A percentile compares a stretch with the other conserved stretches of the same genome.
Evolutionary conservation across 2,888 invertebrate genomes (phyloP).

Genomic region (Spodoptera picta): DNA sequence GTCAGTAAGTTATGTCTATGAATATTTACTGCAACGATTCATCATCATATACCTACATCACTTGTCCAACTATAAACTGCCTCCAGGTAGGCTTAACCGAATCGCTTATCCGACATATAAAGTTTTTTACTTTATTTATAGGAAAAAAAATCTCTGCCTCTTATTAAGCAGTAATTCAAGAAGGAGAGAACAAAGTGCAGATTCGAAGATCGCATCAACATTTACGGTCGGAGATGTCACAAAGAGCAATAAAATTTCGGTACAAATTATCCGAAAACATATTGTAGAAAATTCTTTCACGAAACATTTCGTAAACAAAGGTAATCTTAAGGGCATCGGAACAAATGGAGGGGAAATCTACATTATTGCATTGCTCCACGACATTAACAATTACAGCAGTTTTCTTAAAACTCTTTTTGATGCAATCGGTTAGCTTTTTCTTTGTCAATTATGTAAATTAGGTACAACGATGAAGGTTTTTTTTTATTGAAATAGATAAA

Average conservation of each 20-base stretch:
- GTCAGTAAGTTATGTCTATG: not conserved
- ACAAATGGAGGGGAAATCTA: conserved; percentile 67
- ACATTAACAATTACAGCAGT: conserved; percentile 55
- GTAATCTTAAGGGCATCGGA: conserved; percentile 80
- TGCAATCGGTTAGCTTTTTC: conserved; percentile 55
- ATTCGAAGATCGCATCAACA: conserved; percentile 34
- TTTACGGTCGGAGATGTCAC: conserved; percentile 43
- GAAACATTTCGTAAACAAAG: conserved; percentile 76
- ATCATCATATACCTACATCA: too few relatives aligned
- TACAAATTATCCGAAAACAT: conserved; percentile 67
- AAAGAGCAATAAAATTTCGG: conserved; percentile 61
- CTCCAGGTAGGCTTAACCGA: too few relatives aligned
- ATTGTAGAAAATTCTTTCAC: conserved; percentile 76
- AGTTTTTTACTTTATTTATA: not conserved
- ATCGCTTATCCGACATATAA: too few relatives aligned
- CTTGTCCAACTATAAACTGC: too few relatives aligned
- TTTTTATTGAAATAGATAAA: conserved; percentile 45
- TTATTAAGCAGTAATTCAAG: not conserved
- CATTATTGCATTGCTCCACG: conserved; percentile 64
- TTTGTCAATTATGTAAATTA: conserved; percentile 45
- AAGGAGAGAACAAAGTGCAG: conserved; percentile 35
- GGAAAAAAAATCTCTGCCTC: not conserved
- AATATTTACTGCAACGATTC: too few relatives aligned
- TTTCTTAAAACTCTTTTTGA: conserved; percentile 52
- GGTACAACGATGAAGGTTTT: conserved; percentile 43